Evolutionary conservation across 2,113 vertebrate genomes (phyloP).

Genomic region (Cyprinodon brontotheroides): DNA sequence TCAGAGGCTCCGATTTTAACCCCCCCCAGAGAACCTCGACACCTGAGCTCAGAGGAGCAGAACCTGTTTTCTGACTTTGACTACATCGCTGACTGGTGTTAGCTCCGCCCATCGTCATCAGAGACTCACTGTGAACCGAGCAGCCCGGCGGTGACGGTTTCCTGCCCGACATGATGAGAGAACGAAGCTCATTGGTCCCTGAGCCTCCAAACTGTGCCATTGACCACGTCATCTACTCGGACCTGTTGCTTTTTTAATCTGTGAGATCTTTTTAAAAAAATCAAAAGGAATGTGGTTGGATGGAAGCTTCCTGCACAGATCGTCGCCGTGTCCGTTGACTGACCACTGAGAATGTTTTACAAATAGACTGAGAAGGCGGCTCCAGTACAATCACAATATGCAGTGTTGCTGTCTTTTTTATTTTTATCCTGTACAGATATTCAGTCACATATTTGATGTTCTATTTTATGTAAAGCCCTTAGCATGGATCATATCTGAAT

Average conservation of each 20-base stretch:
- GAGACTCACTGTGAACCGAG: constrained; percentile 84
- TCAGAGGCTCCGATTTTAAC: constrained; percentile 96
- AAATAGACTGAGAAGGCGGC: constrained; percentile 61
- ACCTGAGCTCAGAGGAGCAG: constrained; percentile 91
- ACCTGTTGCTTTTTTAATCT: constrained; percentile 51
- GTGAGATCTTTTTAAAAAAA: constrained; percentile 56
- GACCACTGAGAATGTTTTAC: constrained; percentile 89
- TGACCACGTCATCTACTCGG: constrained; percentile 52
- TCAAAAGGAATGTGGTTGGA: constrained; percentile 45
- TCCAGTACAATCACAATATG: constrained; percentile 59
- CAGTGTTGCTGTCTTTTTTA: constrained; percentile 52
- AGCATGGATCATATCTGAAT: constrained; percentile 31
- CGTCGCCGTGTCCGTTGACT: constrained; percentile 68
- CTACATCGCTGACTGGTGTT: constrained; percentile 98
- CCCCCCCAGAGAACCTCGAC: constrained; percentile 92
- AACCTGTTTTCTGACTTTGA: constrained; percentile 97
- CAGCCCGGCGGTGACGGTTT: constrained; percentile 72
- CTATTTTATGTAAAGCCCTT: constrained; percentile 37
- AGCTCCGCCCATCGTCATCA: constrained; percentile 50
- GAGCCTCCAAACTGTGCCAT: constrained; percentile 83
- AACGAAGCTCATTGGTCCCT: constrained; percentile 12
- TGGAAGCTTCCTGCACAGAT: constrained; percentile 48
- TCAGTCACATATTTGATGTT: constrained; percentile 63
- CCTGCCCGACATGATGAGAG: constrained; percentile 47
- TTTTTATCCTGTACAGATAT: constrained; percentile 68